A percentile compares a stretch with the other conserved stretches of the same genome.
phyloP scores from a whole-genome alignment of 2,113 vertebrate species.

The Anolis carolinensis region DNA sequence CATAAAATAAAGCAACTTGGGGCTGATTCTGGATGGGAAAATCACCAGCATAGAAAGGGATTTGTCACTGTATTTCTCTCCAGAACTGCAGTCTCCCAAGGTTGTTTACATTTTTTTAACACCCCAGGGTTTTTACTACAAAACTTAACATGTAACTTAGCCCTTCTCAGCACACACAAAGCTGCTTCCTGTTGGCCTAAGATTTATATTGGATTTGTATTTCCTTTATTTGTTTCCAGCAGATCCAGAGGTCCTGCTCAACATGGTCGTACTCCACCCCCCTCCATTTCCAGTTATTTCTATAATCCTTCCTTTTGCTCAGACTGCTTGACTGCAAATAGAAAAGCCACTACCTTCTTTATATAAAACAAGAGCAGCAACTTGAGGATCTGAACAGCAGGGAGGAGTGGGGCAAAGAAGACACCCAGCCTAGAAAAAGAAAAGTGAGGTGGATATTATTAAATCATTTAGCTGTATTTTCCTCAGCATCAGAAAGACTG shows the following conservation, averaged over 20 bases:
- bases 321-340: background rate
- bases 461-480: fast-evolving
- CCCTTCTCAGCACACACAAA: too few relatives aligned
- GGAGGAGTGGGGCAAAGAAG: slow-evolving; percentile 86
- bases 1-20: background rate
- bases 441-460: fast-evolving
- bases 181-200: background rate
- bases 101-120: too few relatives aligned
- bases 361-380: slow-evolving; percentile 89
- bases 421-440: slow-evolving; percentile 84
- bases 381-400: slow-evolving; percentile 85
- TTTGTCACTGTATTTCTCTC: background rate
- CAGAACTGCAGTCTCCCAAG: background rate
- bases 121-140: too few relatives aligned
- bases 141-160: too few relatives aligned
- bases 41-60: background rate
- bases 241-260: background rate
- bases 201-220: background rate
- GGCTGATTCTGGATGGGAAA: background rate
- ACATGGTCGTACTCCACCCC: background rate
- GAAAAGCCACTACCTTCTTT: slow-evolving; percentile 82
- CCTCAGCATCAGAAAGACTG: background rate
- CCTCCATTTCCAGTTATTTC: background rate
- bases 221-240: background rate
- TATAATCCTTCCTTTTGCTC: background rate